phyloP scores from a whole-genome alignment of 1,140 invertebrate genomes.

The Eufriesea mexicana region DNA sequence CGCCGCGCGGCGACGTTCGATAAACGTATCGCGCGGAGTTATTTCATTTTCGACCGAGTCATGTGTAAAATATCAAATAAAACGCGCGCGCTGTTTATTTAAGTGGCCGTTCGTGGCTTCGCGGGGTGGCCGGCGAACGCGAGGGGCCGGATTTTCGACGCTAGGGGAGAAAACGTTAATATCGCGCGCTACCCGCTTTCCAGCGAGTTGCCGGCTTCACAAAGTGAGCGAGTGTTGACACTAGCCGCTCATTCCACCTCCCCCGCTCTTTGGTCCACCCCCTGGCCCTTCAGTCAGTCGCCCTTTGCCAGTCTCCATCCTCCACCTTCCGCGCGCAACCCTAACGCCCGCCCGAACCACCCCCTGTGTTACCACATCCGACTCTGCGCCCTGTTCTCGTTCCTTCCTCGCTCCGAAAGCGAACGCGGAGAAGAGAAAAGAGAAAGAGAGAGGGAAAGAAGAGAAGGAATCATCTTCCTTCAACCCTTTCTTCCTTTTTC shows the following conservation, averaged over 20 bases:
- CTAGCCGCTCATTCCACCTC: conserved; percentile 74
- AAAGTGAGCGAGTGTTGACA: conserved; percentile 81
- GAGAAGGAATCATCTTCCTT: conserved; percentile 3
- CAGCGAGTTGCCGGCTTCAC: conserved; percentile 75
- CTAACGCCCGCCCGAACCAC: conserved; percentile 49
- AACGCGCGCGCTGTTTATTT: conserved; percentile 74
- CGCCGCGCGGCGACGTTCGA: conserved; percentile 48
- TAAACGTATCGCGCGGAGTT: conserved; percentile 68
- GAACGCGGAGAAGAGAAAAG: not conserved
- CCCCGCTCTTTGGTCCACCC: conserved; percentile 20
- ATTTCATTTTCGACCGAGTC: conserved; percentile 75
- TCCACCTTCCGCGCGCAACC: conserved; percentile 52
- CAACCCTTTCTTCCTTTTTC: conserved; percentile 22
- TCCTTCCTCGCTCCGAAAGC: not conserved
- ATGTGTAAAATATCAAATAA: conserved; percentile 78
- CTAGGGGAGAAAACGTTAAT: conserved; percentile 76
- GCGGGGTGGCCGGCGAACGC: not conserved
- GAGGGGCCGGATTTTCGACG: conserved; percentile 51
- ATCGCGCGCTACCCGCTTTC: conserved; percentile 74
- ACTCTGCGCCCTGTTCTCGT: conserved; percentile 32
- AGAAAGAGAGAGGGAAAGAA: too few species aligned
- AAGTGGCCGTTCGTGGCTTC: conserved; percentile 66
- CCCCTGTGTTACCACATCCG: conserved; percentile 45
- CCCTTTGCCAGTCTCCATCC: conserved; percentile 59
- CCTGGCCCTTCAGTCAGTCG: conserved; percentile 48